Conservation (phyloP, 92 coral and sea anemone genomes). For the Actinostola sp. region DNA sequence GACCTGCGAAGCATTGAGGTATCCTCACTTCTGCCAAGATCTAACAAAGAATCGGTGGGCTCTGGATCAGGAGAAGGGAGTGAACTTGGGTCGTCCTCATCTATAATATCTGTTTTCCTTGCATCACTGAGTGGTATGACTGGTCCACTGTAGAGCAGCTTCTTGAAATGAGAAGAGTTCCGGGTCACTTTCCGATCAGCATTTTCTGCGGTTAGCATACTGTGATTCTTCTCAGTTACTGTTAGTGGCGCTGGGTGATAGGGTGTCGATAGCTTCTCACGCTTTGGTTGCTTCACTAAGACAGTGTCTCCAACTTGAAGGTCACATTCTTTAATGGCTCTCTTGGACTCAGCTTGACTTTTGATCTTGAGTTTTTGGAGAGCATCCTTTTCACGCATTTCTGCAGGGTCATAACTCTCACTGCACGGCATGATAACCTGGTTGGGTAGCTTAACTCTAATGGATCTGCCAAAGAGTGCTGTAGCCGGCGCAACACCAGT, state of each 20-base stretch:
- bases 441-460: slow-evolving; percentile 24
- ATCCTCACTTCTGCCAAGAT: too few relatives aligned
- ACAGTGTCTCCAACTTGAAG: slow-evolving; percentile 23
- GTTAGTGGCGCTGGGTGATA: slow-evolving; percentile 31
- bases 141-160: too few relatives aligned
- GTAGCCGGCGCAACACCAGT: slow-evolving; percentile 41
- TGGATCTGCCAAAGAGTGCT: slow-evolving; percentile 34
- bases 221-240: slow-evolving; percentile 35
- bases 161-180: slow-evolving; percentile 48
- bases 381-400: slow-evolving; percentile 2
- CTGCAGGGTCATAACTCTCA: neutral
- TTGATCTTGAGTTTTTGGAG: slow-evolving; percentile 33
- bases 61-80: too few relatives aligned
- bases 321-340: slow-evolving; percentile 11
- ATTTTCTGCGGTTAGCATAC: slow-evolving; percentile 43
- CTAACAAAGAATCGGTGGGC: too few relatives aligned
- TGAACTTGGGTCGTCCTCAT: too few relatives aligned
- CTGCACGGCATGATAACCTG: neutral
- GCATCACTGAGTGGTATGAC: too few relatives aligned
- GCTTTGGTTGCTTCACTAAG: slow-evolving; percentile 15
- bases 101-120: too few relatives aligned
- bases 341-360: neutral
- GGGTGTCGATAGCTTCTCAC: slow-evolving; percentile 19
- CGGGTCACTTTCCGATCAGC: slow-evolving; percentile 24
- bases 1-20: too few relatives aligned